These are phyloP conservation scores for Craseonycteris thonglongyai DNA, from an alignment of 2,113 vertebrate genomes.

Conservation along the genomic window DNA sequence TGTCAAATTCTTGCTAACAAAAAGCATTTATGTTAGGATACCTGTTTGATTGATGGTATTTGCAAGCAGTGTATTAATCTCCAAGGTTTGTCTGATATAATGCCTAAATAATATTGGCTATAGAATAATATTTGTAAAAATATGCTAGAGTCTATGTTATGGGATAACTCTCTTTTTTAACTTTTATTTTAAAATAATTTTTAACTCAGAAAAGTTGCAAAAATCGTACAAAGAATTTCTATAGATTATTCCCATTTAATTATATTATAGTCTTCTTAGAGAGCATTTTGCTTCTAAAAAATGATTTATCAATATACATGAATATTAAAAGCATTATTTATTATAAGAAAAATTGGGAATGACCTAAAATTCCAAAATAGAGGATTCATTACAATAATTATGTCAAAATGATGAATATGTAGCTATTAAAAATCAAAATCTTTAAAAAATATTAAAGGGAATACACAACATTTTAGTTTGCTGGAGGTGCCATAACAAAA, in stretches of 20 bases:
- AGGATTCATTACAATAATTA: background rate
- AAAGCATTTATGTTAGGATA: background rate
- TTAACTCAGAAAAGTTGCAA: background rate
- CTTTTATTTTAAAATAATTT: background rate
- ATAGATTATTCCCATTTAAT: background rate
- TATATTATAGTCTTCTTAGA: background rate
- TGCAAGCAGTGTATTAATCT: background rate
- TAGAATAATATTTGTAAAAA: background rate
- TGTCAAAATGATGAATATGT: background rate
- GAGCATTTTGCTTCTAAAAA: background rate
- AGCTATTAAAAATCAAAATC: background rate
- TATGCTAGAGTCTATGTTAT: background rate
- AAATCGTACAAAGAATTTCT: background rate
- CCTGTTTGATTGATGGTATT: background rate
- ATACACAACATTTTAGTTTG: background rate
- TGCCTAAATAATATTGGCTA: background rate
- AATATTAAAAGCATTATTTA: constrained; percentile 7
- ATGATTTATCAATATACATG: background rate
- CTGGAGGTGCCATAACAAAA: background rate
- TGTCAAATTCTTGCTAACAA: background rate
- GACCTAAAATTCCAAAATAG: background rate
- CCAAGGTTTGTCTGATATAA: background rate
- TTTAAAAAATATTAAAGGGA: background rate
- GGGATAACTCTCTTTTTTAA: background rate
- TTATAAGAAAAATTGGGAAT: background rate